Evolutionary conservation across 1,140 invertebrate genomes (phyloP).

Genomic region (Doryteuthis pealeii): DNA sequence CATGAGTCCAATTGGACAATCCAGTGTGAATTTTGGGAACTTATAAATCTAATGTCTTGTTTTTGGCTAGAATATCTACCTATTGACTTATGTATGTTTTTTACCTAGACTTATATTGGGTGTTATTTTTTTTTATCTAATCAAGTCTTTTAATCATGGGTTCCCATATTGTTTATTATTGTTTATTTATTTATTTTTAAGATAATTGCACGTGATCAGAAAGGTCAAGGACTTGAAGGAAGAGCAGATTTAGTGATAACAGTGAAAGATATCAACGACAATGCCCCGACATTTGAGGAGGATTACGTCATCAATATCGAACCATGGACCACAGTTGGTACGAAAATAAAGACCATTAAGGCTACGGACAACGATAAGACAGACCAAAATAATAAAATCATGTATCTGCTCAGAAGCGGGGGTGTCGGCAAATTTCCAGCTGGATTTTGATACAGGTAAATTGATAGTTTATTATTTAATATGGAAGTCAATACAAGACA

Average conservation of each 20-base stretch:
- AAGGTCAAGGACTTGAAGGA: constrained; percentile 15
- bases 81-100: no score
- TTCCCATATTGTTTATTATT: no score
- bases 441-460: constrained; percentile 24
- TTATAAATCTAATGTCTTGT: no score
- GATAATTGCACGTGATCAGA: constrained; percentile 20
- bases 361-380: constrained; percentile 19
- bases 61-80: no score
- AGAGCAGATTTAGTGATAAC: constrained; percentile 16
- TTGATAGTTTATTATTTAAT: not conserved
- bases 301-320: constrained; percentile 11
- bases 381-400: constrained; percentile 15
- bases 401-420: constrained; percentile 19
- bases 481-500: no score
- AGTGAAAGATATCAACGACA: constrained; percentile 25
- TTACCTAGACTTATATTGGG: no score
- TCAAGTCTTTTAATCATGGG: no score
- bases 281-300: constrained; percentile 18
- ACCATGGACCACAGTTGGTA: constrained; percentile 5
- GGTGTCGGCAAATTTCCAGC: constrained; percentile 24
- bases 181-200: not conserved
- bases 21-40: no score
- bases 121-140: no score
- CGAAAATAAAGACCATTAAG: constrained; percentile 6
- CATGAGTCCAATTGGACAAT: no score